Base-by-base conservation (phyloP, 2,797 vertebrate species). In the Lithobates sylvaticus region DNA sequence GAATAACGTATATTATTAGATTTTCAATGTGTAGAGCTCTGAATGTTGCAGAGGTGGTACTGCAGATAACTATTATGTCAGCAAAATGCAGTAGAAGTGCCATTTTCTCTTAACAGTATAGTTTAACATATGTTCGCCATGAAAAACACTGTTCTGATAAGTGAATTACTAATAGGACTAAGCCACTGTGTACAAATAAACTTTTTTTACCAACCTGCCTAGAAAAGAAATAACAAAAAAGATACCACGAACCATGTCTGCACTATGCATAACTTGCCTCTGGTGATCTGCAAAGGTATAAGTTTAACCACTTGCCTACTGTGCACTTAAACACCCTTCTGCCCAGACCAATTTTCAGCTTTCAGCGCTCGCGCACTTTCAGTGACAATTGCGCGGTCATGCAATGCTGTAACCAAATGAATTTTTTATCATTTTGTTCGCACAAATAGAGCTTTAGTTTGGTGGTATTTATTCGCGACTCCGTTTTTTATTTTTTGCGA, bases 1-100 rank as follows among this genome's bases (percentile, higher is more conserved):
- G 36, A 32, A 77, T 75, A 71, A 80, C 67, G 76, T 69, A 58
- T 50, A 73, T 68, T 80, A 80, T 71, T 36, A 39, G 58, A 85
- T 85, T 80, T 80, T 27, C 23, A 29, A 32, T 68, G 29, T 29
- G 67, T 32, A 26, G 36, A 76, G 69, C 68, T 67, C 54, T 50
- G 69, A 65, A 50, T 36, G 71, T 54, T 79, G n/a, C 36, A 67
- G 76, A 80, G 77, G 73, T 18, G 36, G 68, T 75, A 58, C 76
- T 34, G 58, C 44, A 79, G 54, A 61, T 61, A 61, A 61, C 18
- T 61, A n/a, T 61, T 61, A 61, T 61, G n/a, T 61, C 18, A 1
- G 21, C 7, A n/a, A 61, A 61, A 61, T 61, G 7, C 54, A 61
- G 6, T 54, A 61, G 21, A 61, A 9, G 7, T 23, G 7, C 21